A percentile compares a stretch with the other conserved stretches of the same genome.
These are phyloP conservation scores for Mohoua ochrocephala DNA, from an alignment of 2,113 vertebrate genomes.

Conservation along the genomic window DNA sequence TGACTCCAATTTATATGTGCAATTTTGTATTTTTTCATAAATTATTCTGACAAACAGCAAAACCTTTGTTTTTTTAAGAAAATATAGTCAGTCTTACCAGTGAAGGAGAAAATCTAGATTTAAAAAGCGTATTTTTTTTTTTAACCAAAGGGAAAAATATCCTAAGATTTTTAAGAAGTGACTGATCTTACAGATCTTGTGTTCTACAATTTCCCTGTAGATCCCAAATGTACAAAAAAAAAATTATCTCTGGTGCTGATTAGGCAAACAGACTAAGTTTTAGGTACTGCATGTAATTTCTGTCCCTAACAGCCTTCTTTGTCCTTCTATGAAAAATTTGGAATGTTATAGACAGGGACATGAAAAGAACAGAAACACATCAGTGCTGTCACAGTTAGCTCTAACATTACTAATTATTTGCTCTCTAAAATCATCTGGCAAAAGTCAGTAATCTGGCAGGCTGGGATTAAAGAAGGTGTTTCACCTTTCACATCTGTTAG, in stretches of 20 bases:
- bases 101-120: not conserved
- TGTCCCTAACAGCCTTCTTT: not conserved
- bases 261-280: not conserved
- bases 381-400: not conserved
- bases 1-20: not conserved
- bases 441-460: not conserved
- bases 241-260: not conserved
- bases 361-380: not conserved
- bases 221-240: not conserved
- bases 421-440: not conserved
- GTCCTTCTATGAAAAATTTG: not conserved
- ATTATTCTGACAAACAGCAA: not conserved
- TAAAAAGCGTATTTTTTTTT: not conserved
- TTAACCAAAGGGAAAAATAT: not conserved
- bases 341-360: not conserved
- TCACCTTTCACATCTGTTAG: not conserved
- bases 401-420: not conserved
- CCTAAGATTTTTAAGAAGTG: not conserved
- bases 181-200: not conserved
- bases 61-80: not conserved
- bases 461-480: constrained; percentile 11
- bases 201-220: not conserved
- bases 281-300: not conserved
- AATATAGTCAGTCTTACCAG: not conserved
- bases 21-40: not conserved